Percentiles rank a stretch among this genome's conserved stretches.
Evolutionary conservation across 2,113 vertebrate species (phyloP).

Genomic region (Alligator sinensis): DNA sequence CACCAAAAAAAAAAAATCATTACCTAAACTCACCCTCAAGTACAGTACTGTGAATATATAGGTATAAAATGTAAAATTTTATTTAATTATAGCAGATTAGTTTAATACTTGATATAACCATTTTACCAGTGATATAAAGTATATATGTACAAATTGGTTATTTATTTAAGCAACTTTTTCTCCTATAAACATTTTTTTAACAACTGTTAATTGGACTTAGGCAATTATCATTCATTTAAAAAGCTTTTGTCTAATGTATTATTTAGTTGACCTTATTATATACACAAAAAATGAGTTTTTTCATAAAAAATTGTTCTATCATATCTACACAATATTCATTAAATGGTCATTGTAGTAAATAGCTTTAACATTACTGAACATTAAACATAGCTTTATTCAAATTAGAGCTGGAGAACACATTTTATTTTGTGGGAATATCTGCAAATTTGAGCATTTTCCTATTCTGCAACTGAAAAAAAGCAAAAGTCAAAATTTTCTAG

Average conservation of each 20-base stretch:
- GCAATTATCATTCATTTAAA: background rate
- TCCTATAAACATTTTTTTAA: background rate
- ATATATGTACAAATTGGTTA: background rate
- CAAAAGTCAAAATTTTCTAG: no score
- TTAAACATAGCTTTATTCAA: background rate
- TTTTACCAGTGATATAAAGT: background rate
- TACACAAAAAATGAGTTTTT: background rate
- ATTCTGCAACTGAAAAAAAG: background rate
- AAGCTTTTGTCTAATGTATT: background rate
- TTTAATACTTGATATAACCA: background rate
- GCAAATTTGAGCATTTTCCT: background rate
- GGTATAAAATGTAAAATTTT: background rate
- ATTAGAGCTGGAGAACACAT: background rate
- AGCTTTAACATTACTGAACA: background rate
- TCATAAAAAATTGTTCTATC: background rate
- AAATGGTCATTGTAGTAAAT: background rate
- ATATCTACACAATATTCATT: background rate
- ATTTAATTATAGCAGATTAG: background rate
- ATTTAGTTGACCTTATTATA: background rate
- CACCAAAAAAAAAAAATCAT: background rate
- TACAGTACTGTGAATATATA: accelerated
- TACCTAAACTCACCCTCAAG: background rate
- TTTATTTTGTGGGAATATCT: background rate
- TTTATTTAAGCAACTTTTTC: background rate
- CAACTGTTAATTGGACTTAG: background rate